Base-by-base conservation (phyloP, 64 coral and sea anemone species). In the Pocillopora damicornis region DNA sequence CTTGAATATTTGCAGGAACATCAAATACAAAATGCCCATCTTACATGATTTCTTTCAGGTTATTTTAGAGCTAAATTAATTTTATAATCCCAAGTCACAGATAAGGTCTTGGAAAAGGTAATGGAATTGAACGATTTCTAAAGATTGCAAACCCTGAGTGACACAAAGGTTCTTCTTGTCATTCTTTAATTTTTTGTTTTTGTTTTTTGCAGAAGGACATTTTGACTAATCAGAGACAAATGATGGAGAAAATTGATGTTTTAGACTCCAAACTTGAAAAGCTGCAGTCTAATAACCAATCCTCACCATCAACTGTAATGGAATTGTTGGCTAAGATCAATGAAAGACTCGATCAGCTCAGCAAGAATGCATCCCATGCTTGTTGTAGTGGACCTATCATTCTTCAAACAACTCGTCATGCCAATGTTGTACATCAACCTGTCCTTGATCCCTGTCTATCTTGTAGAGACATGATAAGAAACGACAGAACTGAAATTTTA, bases 341-440 rank as follows among this genome's bases (percentile, higher is more conserved):
- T 45, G 58, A 23, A 37, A 71, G 22, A 66, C 37, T 85, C 11
- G 64, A 71, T 58, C 1, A 58, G 20, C 63, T 85, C 72, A 11
- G 64, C 20, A 85, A 85, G 13, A 73, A 26, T 14, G 2, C 64
- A 23, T 37, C 81, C 37, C 65, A 85, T 18, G 62, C 63, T 45
- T 65, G 35, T 25, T 85, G 81, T 57, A 38, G 65, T 13, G 81
- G 81, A 57, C 37, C 81, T 73, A 63, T 85, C 3, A 85, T 85
- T 14, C 57, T 85, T 45, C 81, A 85, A 85, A 85, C 81, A 26
- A 71, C 64, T 9, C 65, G 37, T 85, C 81, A 72, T 85, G 81
- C 81, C 9, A 85, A 73, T 16, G 64, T 85, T 26, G 22, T 85
- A 15, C 81, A 85, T 66, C 63, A 85, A 15, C 81, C 81, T 15